Evolutionary conservation across 2,797 vertebrate species (phyloP).

Genomic region (Brachyalestes nurse): DNA sequence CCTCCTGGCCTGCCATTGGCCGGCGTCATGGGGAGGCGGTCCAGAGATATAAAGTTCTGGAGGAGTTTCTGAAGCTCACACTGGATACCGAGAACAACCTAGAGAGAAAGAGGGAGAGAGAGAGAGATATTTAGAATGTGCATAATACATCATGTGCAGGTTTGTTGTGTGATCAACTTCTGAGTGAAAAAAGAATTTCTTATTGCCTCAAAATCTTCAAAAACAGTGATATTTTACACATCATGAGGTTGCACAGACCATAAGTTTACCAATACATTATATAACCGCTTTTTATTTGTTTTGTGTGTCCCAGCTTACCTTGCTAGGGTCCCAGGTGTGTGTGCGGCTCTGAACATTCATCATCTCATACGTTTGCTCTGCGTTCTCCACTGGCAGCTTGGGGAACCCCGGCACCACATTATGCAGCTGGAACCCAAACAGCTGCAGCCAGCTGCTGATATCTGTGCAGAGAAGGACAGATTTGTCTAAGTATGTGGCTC

Average conservation of each 20-base stretch:
- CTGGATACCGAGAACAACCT: constrained; percentile 93
- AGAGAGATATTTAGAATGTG: no score
- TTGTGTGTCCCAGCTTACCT: constrained; percentile 75
- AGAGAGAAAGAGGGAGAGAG: not conserved
- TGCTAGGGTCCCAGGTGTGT: constrained; percentile 97
- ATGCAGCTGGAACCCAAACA: constrained; percentile 98
- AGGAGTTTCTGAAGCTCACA: constrained; percentile 94
- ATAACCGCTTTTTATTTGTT: no score
- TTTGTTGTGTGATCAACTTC: no score
- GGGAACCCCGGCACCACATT: constrained; percentile 97
- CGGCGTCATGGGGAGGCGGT: constrained; percentile 88
- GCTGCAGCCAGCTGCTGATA: constrained; percentile 95
- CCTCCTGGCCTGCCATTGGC: constrained; percentile 70
- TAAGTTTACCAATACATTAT: no score
- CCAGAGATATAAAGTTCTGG: constrained; percentile 88
- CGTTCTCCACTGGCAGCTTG: constrained; percentile 89
- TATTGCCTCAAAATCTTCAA: no score
- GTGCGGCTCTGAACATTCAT: constrained; percentile 93
- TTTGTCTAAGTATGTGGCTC: no score
- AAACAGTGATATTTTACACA: no score
- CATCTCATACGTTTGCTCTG: constrained; percentile 94
- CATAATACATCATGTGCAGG: no score
- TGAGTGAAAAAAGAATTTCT: no score
- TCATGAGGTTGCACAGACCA: no score
- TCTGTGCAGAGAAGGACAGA: no score